Base-by-base conservation (phyloP, 2,888 invertebrate species). In the Helicoverpa assulta region DNA sequence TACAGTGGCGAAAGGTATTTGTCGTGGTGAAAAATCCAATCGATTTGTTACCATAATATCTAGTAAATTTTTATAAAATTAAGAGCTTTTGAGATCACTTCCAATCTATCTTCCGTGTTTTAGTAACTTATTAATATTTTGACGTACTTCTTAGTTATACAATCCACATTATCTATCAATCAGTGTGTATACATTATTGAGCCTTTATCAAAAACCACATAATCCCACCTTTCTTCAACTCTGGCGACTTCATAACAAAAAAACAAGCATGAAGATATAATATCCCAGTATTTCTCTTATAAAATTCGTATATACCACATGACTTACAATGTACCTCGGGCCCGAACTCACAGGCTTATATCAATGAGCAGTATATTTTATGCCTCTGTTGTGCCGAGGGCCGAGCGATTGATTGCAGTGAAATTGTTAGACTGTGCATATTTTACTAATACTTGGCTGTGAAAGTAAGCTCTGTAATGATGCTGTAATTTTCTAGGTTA, bases 341-440 rank as follows among this genome's bases (percentile, higher is more conserved):
- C 18, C 33, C 21, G 19, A 67, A 54, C 50, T 62, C 54, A 19
- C 59, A 33, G 19, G 43, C 63, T 65, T 59, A 61, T 71, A 78
- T 71, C 71, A 80, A 71, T 65, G 56, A 66, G 65, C 71, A 68
- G 76, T 80, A 80, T 68, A 80, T 63, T 78, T 76, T 66, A 80
- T 76, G 65, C 71, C 43, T 65, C 71, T 56, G 56, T 21, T 40
- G 59, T 19, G 56, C n/a, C 29, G 5, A 10, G 59, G n/a, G 56
- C n/a, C 29, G 5, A 10, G 47, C n/a, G 59, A 71, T 79, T 78
- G 78, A 78, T 79, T 66, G 61, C 61, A 59, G 52, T 19, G 19
- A 65, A 67, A 62, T 65, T 75, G 52, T 65, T 79, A 70, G 64
- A 52, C 70, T 65, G 76, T 67, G 67, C 50, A 73, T 66, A 54